phyloP scores from a whole-genome alignment of 2,113 vertebrate genomes.

The Cairina moschata region DNA sequence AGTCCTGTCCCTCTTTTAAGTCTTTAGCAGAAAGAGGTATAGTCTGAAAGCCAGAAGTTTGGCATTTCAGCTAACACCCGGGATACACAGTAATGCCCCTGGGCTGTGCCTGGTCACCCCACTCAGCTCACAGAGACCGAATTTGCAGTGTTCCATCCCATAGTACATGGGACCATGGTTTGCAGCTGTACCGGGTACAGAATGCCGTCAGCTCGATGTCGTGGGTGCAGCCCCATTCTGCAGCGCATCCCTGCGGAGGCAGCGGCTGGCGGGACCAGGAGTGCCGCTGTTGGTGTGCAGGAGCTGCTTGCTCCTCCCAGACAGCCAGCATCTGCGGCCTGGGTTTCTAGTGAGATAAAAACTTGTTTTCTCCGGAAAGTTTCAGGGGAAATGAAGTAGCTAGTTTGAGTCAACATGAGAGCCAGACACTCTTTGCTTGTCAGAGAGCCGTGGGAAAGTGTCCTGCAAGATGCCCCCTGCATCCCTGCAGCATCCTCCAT shows the following conservation, averaged over 20 bases:
- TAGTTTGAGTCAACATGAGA: not conserved
- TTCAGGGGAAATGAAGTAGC: conserved; percentile 9
- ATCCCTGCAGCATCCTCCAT: not conserved
- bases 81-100: not conserved
- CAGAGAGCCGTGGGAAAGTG: not conserved
- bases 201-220: not conserved
- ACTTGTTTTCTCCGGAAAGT: conserved; percentile 9
- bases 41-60: not conserved
- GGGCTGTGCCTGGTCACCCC: not conserved
- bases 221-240: not conserved
- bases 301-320: not conserved
- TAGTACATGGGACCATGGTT: rapidly evolving
- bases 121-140: not conserved
- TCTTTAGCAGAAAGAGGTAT: not conserved
- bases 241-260: not conserved
- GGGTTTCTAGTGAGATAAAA: not conserved
- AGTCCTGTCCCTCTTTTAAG: not conserved
- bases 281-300: not conserved
- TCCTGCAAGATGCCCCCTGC: not conserved
- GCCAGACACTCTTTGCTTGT: not conserved
- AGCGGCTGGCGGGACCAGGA: not conserved
- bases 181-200: not conserved
- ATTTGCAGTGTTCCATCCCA: not conserved
- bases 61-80: not conserved
- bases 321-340: not conserved